Base-by-base conservation (phyloP, 2,888 invertebrate species). In the Drosophila pseudotalamancana region DNA sequence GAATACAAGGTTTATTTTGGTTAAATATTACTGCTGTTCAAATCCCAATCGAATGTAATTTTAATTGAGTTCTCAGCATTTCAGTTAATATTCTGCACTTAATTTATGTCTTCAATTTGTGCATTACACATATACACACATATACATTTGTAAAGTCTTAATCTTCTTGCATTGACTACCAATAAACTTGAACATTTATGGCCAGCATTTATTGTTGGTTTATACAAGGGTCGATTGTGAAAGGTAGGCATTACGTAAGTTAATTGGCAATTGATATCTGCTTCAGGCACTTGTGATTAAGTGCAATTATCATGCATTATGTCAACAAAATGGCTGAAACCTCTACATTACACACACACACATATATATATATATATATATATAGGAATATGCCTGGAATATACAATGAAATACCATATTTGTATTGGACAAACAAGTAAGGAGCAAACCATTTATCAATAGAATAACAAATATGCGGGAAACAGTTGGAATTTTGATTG, bases 341-440 rank as follows among this genome's bases (percentile, higher is more conserved):
- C 43, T n/a, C n/a, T n/a, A n/a, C n/a, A n/a, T n/a, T n/a, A n/a
- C n/a, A n/a, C n/a, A n/a, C n/a, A n/a, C n/a, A n/a, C n/a, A n/a
- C n/a, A n/a, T n/a, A n/a, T n/a, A n/a, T n/a, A n/a, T 6, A 40
- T n/a, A 25, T 5, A 40, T 4, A 14, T 6, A n/a, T 12, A 9
- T 23, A n/a, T 12, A 11, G 6, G 6, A 8, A 9, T 27, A 11
- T 11, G 18, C 12, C 5, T 9, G 29, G 29, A 9, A 3, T 12
- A 39, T 23, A 25, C 11, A 18, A n/a, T 8, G n/a, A n/a, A 16
- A 23, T 34, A 12, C 27, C 18, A 3, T 18, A 37, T 50, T 27
- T 49, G 53, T 25, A 11, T n/a, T 43, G 19, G 50, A 6, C 29
- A 55, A 48, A 29, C 27, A 55, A 14, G 42, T 8, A 42, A 51